A percentile compares a stretch with the other conserved stretches of the same genome.
Evolutionary conservation across 2,797 vertebrate species (phyloP).

Genomic region (Simalia tracyae): DNA sequence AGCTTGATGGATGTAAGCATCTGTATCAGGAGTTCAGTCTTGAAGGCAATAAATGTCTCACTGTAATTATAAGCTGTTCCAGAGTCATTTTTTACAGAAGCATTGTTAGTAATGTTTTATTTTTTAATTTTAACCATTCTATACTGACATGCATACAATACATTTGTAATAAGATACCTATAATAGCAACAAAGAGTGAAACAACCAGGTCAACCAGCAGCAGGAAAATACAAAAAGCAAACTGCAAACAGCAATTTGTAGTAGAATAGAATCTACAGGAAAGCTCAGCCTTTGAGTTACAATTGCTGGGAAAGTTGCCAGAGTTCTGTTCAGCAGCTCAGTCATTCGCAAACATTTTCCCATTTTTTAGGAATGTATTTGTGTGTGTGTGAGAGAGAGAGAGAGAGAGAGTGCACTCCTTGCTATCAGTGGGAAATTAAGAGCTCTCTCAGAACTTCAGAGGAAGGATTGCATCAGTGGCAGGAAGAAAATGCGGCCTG

Average conservation of each 20-base stretch:
- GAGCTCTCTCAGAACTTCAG: neutral
- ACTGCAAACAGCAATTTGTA: neutral
- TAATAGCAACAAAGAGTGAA: neutral
- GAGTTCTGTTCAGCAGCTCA: neutral
- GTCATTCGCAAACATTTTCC: neutral
- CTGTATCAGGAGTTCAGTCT: constrained; percentile 62
- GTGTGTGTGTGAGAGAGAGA: too few relatives aligned
- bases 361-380: neutral
- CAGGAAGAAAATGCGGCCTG: neutral
- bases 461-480: neutral
- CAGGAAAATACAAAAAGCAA: neutral
- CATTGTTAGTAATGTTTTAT: neutral
- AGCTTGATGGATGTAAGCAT: constrained; percentile 63
- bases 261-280: neutral
- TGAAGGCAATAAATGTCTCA: constrained; percentile 73
- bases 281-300: neutral
- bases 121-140: neutral
- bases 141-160: neutral
- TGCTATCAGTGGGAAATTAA: neutral
- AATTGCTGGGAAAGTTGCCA: neutral
- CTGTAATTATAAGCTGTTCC: constrained; percentile 27
- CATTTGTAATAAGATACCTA: neutral
- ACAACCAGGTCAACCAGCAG: neutral
- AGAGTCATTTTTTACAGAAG: constrained; percentile 8
- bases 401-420: neutral